These are phyloP conservation scores for Melanostoma mellinum DNA, from an alignment of 2,888 invertebrate species.

Conservation along the genomic window DNA sequence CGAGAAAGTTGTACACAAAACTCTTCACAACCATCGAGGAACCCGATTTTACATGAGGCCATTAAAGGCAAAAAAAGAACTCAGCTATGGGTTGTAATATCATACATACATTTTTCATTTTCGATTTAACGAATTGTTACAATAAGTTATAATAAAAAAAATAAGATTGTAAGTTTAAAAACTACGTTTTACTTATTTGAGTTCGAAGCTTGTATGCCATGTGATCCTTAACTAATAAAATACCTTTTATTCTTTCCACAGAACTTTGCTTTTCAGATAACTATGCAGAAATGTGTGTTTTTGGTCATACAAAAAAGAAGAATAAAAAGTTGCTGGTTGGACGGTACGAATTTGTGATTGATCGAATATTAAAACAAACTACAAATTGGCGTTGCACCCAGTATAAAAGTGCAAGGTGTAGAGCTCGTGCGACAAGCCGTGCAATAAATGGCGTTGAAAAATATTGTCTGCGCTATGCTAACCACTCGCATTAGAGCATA, in stretches of 20 bases:
- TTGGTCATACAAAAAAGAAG: constrained; percentile 79
- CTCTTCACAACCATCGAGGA: constrained; percentile 78
- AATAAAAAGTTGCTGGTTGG: constrained; percentile 79
- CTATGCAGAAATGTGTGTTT: constrained; percentile 66
- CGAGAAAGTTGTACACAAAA: constrained; percentile 77
- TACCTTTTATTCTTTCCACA: constrained; percentile 40
- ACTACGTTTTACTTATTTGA: too few relatives aligned
- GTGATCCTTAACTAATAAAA: constrained; percentile 18
- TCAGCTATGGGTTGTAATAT: too few relatives aligned
- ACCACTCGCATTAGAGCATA: constrained; percentile 76
- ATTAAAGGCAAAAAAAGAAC: constrained; percentile 22
- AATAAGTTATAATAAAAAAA: too few relatives aligned
- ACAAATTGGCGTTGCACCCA: constrained; percentile 81
- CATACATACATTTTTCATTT: too few relatives aligned
- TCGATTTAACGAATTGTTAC: too few relatives aligned
- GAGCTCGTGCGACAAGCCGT: constrained; percentile 80
- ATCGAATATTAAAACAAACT: constrained; percentile 79
- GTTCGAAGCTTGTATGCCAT: too few relatives aligned
- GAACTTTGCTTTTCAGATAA: constrained; percentile 60
- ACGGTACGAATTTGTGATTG: constrained; percentile 79
- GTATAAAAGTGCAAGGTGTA: constrained; percentile 79
- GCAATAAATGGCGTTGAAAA: constrained; percentile 77
- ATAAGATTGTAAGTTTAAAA: too few relatives aligned
- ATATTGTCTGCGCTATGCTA: constrained; percentile 76
- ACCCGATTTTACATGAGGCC: constrained; percentile 69